Evolutionary conservation across 2,888 invertebrate species (phyloP).

Genomic region (Neoitamus cyanurus): DNA sequence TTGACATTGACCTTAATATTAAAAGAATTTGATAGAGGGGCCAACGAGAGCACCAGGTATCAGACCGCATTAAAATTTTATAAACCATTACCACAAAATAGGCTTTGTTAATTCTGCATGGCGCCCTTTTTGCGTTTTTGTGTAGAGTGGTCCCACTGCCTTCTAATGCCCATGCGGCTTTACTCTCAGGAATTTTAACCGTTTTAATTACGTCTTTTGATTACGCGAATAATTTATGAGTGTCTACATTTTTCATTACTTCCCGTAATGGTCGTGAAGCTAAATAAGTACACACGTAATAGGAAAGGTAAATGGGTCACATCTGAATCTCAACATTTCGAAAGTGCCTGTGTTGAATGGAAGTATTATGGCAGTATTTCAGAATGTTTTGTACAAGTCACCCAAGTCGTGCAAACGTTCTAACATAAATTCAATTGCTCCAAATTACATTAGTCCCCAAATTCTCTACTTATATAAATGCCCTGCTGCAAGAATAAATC

Average conservation of each 20-base stretch:
- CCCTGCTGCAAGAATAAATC: no score
- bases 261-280: not conserved
- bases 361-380: no score
- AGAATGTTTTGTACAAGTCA: no score
- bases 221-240: not conserved
- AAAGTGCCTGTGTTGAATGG: no score
- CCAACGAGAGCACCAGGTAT: not conserved
- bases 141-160: not conserved
- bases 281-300: not conserved
- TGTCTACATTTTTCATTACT: not conserved
- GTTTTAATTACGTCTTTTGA: not conserved
- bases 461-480: no score
- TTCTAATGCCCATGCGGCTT: not conserved
- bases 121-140: not conserved
- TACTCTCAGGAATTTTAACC: not conserved
- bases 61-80: slow-evolving; percentile 9
- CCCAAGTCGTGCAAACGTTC: no score
- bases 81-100: slow-evolving; percentile 30
- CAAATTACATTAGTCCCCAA: no score
- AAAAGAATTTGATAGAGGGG: not conserved
- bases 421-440: no score
- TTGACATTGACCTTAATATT: slow-evolving; percentile 39
- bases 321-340: no score
- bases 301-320: not conserved
- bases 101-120: not conserved